A percentile compares a stretch with the other conserved stretches of the same genome.
phyloP scores from a whole-genome alignment of 1,140 invertebrate species.

The Musca domestica region DNA sequence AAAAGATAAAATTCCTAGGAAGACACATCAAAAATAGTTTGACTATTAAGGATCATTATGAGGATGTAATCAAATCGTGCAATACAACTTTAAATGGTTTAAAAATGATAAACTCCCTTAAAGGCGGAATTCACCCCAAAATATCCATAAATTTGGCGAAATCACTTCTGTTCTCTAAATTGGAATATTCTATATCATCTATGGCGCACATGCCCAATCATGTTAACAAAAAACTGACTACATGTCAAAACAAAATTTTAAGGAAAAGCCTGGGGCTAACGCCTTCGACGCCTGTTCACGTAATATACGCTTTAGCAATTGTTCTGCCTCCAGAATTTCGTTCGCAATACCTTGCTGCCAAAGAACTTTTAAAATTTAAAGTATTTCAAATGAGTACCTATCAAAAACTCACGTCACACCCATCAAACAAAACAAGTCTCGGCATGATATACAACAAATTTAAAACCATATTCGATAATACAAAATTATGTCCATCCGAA shows the following conservation, averaged over 20 bases:
- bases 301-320: not conserved
- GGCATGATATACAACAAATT: not conserved
- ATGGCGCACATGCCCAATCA: not conserved
- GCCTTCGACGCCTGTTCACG: not conserved
- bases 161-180: not conserved
- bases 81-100: not conserved
- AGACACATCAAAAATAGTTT: not conserved
- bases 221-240: not conserved
- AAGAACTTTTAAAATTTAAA: not conserved
- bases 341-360: not conserved
- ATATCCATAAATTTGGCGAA: not conserved
- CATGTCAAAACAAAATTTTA: not conserved
- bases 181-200: not conserved
- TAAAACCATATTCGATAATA: not conserved
- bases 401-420: not conserved
- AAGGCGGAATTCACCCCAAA: not conserved
- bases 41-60: not conserved
- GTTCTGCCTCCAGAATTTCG: not conserved
- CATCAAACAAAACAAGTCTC: not conserved
- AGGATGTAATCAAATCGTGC: not conserved
- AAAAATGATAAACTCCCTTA: not conserved
- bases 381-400: not conserved
- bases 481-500: not conserved
- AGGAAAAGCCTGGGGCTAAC: not conserved
- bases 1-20: not conserved